Percentiles rank a stretch among this genome's conserved stretches.
These are phyloP conservation scores for Adela reaumurella DNA, from an alignment of 2,888 invertebrate genomes.

Conservation along the genomic window DNA sequence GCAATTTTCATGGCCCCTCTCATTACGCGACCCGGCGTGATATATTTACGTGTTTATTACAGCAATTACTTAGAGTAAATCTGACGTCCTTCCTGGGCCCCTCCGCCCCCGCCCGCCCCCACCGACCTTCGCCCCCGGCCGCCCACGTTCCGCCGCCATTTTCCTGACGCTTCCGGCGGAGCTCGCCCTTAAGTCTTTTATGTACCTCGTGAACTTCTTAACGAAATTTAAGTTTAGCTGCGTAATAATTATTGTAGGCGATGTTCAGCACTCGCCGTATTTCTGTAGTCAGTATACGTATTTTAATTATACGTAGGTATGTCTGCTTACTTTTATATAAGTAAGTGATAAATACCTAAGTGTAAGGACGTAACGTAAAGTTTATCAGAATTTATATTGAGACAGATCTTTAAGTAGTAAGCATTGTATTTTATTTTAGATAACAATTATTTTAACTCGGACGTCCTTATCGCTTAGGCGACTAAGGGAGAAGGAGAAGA, in stretches of 20 bases:
- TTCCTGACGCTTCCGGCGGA: slow-evolving; percentile 51
- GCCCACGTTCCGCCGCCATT: slow-evolving; percentile 36
- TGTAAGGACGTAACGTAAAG: too few species aligned
- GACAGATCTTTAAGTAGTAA: too few species aligned
- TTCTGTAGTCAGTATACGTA: too few species aligned
- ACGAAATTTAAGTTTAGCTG: slow-evolving; percentile 18
- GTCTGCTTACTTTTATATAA: too few species aligned
- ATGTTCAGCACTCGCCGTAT: background rate
- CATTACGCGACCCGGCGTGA: slow-evolving; percentile 49
- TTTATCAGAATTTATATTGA: too few species aligned
- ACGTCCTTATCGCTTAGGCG: too few species aligned
- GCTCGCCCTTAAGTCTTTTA: slow-evolving; percentile 53
- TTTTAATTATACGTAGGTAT: too few species aligned
- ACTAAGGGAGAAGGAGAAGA: too few species aligned
- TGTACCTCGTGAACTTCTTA: slow-evolving; percentile 56
- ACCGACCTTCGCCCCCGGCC: slow-evolving; percentile 39
- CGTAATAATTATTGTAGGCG: background rate
- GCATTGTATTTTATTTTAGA: too few species aligned
- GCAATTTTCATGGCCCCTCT: slow-evolving; percentile 54
- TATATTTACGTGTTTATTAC: slow-evolving; percentile 59
- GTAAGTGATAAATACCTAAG: too few species aligned
- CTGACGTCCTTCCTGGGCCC: slow-evolving; percentile 51
- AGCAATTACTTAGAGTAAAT: slow-evolving; percentile 60
- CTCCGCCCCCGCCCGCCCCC: slow-evolving; percentile 18
- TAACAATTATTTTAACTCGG: too few species aligned